Evolutionary conservation across 2,113 vertebrate genomes (phyloP).

Genomic region (Rhinichthys klamathensis): DNA sequence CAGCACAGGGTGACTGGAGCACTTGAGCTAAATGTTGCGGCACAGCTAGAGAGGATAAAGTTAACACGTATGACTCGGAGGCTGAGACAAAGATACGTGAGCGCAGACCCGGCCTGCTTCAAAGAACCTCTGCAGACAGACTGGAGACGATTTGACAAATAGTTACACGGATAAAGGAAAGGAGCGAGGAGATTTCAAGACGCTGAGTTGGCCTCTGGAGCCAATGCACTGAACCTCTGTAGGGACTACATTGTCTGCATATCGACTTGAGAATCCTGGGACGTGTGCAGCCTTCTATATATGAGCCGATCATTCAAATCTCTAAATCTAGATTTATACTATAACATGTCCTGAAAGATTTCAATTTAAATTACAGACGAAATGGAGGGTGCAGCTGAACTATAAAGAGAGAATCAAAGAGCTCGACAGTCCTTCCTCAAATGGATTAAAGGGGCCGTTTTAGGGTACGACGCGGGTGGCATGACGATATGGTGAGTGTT

Average conservation of each 20-base stretch:
- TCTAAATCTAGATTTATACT: background rate
- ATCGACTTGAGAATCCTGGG: background rate
- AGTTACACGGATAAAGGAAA: conserved; percentile 34
- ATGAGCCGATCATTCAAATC: background rate
- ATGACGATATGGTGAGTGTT: conserved; percentile 8
- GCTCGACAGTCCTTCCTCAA: background rate
- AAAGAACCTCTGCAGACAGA: conserved; percentile 35
- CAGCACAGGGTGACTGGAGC: background rate
- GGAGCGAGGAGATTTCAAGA: background rate
- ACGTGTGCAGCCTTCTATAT: background rate
- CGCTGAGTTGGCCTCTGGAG: background rate
- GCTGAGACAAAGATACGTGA: background rate
- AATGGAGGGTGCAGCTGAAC: background rate
- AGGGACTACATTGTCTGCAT: background rate
- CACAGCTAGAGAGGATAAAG: background rate
- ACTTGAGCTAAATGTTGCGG: background rate
- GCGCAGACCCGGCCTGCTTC: background rate
- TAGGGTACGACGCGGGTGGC: background rate
- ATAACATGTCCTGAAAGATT: background rate
- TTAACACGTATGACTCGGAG: background rate
- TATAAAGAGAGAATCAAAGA: background rate
- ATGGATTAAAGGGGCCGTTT: background rate
- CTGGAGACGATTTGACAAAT: conserved; percentile 42
- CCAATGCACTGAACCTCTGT: background rate
- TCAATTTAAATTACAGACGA: background rate